Conservation (phyloP, 2,797 vertebrate genomes). For the Phalanger gymnotis region DNA sequence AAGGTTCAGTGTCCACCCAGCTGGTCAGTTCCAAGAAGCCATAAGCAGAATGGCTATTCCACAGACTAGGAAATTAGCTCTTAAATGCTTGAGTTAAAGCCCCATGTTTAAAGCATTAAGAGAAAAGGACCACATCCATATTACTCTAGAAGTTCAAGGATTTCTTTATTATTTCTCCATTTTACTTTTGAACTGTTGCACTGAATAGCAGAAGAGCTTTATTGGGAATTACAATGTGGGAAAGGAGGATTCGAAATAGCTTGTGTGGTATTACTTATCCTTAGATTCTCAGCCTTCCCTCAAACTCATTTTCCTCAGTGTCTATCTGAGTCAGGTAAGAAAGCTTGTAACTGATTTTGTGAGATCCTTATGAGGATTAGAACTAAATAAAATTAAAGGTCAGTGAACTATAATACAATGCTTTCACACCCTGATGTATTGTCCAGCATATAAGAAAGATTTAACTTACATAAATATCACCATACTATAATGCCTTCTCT, state of each 20-base stretch:
- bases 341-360: constrained; percentile 56
- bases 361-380: constrained; percentile 60
- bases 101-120: constrained; percentile 14
- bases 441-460: constrained; percentile 27
- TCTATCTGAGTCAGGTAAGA: constrained; percentile 59
- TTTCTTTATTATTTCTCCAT: constrained; percentile 50
- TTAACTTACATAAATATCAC: constrained; percentile 51
- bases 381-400: constrained; percentile 69
- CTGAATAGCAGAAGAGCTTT: constrained; percentile 49
- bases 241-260: constrained; percentile 69
- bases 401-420: constrained; percentile 60
- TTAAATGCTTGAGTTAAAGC: constrained; percentile 39
- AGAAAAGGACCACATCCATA: constrained; percentile 44
- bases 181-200: constrained; percentile 66
- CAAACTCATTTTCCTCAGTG: constrained; percentile 62
- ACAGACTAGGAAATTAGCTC: constrained; percentile 21
- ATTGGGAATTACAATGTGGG: constrained; percentile 65
- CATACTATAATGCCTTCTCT: constrained; percentile 39
- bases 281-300: constrained; percentile 40
- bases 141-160: constrained; percentile 44
- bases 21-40: constrained; percentile 37
- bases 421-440: constrained; percentile 51
- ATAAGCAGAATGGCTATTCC: not conserved
- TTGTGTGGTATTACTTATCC: constrained; percentile 55
- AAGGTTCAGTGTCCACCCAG: constrained; percentile 25